These are phyloP conservation scores for Cheilosia vernalis DNA, from an alignment of 2,888 invertebrate genomes.

Conservation along the genomic window DNA sequence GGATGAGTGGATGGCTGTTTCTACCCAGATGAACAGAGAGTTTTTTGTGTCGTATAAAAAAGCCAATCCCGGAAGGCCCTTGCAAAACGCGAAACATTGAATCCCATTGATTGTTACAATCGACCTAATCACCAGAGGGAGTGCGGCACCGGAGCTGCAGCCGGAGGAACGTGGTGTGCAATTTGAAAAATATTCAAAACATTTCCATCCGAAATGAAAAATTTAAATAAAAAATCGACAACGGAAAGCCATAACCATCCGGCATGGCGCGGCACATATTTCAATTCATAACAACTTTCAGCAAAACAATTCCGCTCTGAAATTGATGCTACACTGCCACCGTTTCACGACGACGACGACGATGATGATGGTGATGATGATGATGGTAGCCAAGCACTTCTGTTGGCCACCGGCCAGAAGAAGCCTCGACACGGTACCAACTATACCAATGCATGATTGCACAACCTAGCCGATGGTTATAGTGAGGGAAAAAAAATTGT, in stretches of 20 bases:
- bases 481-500: slow-evolving; percentile 14
- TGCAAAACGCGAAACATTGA: slow-evolving; percentile 49
- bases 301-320: slow-evolving; percentile 50
- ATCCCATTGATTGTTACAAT: slow-evolving; percentile 67
- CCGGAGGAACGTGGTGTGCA: slow-evolving; percentile 17
- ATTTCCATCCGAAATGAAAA: slow-evolving; percentile 33
- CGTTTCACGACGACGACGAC: neutral
- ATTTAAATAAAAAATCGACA: slow-evolving; percentile 29
- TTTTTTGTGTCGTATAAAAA: slow-evolving; percentile 21
- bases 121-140: slow-evolving; percentile 65
- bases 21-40: slow-evolving; percentile 43
- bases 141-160: neutral
- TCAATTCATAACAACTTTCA: slow-evolving; percentile 62
- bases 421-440: slow-evolving; percentile 34
- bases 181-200: slow-evolving; percentile 56
- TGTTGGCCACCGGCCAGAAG: slow-evolving; percentile 57
- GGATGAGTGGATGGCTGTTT: slow-evolving; percentile 14
- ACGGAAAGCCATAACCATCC: slow-evolving; percentile 33
- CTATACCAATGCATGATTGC: slow-evolving; percentile 48
- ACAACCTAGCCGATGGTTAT: slow-evolving; percentile 36
- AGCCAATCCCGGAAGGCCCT: slow-evolving; percentile 63
- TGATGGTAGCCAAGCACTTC: slow-evolving; percentile 18
- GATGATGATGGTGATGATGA: neutral
- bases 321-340: slow-evolving; percentile 58
- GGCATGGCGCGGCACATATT: slow-evolving; percentile 43